Conservation (phyloP, 2,888 invertebrate genomes). For the Kryphioiulus occultus region DNA sequence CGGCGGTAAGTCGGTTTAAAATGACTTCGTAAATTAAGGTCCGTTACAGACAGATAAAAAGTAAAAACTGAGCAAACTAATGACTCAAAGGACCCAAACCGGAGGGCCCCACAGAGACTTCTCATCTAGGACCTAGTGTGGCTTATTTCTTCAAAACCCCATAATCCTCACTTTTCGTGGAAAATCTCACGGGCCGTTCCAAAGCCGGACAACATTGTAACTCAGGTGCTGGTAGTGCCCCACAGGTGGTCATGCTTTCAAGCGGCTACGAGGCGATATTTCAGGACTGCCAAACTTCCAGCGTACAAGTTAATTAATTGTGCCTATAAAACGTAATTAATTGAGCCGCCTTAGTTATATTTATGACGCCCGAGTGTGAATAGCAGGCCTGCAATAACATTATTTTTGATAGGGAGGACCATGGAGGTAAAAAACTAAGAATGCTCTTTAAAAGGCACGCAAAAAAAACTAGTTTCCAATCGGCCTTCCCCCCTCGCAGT, state of each 20-base stretch:
- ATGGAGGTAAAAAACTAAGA: background rate
- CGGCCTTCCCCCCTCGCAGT: background rate
- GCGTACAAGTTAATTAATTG: constrained; percentile 9
- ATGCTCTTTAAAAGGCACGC: background rate
- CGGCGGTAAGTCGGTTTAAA: too few relatives aligned
- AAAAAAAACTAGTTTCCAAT: constrained; percentile 7
- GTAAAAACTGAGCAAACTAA: too few relatives aligned
- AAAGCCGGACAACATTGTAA: background rate
- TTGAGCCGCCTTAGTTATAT: background rate
- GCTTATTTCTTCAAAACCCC: background rate
- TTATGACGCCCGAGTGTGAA: constrained; percentile 26
- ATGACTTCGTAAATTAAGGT: too few relatives aligned
- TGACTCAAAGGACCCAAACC: too few relatives aligned
- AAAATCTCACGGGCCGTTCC: background rate
- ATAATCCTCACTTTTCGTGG: background rate
- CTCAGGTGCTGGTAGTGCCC: background rate
- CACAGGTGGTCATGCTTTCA: constrained; percentile 29
- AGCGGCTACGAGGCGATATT: background rate
- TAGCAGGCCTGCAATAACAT: constrained; percentile 18
- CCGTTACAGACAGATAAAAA: too few relatives aligned
- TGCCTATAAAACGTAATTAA: constrained; percentile 35
- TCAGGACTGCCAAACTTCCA: constrained; percentile 1
- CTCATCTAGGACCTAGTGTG: background rate
- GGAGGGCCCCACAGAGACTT: too few relatives aligned
- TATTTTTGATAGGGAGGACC: constrained; percentile 30